These are phyloP conservation scores for Linepithema humile DNA, from an alignment of 1,140 invertebrate genomes.

Conservation along the genomic window DNA sequence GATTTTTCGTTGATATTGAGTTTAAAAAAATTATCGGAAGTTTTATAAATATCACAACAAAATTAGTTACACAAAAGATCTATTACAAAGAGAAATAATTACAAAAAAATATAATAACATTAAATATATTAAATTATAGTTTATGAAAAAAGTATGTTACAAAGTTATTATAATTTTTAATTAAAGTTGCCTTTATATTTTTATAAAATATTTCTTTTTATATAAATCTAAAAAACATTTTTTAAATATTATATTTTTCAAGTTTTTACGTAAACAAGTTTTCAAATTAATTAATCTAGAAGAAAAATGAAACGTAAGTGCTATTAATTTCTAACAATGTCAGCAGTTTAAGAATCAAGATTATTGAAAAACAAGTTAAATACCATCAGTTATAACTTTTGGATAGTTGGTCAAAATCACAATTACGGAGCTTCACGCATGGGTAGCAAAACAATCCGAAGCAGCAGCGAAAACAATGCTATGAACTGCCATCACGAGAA, in stretches of 20 bases:
- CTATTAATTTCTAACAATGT: background rate
- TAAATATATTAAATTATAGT: no score
- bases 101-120: background rate
- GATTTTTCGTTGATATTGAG: background rate
- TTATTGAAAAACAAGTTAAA: background rate
- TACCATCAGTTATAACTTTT: no score
- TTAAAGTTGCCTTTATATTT: no score
- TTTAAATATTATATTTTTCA: no score
- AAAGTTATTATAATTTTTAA: no score
- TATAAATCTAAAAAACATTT: no score
- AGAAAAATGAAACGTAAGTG: background rate
- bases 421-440: conserved; percentile 10
- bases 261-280: no score
- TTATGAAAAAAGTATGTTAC: no score
- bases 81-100: background rate
- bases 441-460: background rate
- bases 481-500: background rate
- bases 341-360: background rate
- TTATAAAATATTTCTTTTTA: no score
- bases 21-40: background rate
- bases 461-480: background rate
- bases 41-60: background rate
- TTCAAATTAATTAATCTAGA: background rate
- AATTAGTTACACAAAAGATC: background rate
- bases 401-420: background rate